Percentiles rank a stretch among this genome's conserved stretches.
Conservation (phyloP, 2,888 invertebrate genomes). For the Lycophotia porphyrea region DNA sequence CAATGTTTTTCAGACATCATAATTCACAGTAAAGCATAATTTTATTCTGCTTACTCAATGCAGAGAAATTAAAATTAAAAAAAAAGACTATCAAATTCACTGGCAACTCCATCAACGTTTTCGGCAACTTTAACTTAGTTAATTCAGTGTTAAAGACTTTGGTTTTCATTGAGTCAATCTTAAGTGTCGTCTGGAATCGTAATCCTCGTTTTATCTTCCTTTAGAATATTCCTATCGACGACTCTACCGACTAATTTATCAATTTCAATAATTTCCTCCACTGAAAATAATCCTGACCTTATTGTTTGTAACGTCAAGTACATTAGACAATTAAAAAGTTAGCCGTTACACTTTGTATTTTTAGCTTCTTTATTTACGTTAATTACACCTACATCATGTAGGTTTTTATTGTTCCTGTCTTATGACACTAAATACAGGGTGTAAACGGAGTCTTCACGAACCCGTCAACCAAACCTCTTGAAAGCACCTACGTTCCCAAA, state of each 20-base stretch:
- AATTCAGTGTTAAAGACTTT: background rate
- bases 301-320: background rate
- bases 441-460: too few relatives aligned
- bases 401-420: background rate
- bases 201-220: background rate
- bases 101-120: background rate
- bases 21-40: background rate
- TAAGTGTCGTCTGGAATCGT: too few relatives aligned
- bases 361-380: background rate
- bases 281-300: background rate
- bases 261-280: conserved; percentile 2
- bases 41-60: background rate
- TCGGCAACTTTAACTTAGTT: background rate
- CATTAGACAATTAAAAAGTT: background rate
- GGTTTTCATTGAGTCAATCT: background rate
- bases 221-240: background rate
- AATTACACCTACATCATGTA: background rate
- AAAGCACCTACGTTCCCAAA: too few relatives aligned
- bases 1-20: background rate
- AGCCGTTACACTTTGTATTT: background rate
- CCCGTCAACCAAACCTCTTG: too few relatives aligned
- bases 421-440: background rate
- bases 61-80: background rate
- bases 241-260: background rate
- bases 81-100: background rate